A percentile compares a stretch with the other conserved stretches of the same genome.
Conservation (phyloP, 1,140 invertebrate genomes). For the Hermetia illucens region DNA sequence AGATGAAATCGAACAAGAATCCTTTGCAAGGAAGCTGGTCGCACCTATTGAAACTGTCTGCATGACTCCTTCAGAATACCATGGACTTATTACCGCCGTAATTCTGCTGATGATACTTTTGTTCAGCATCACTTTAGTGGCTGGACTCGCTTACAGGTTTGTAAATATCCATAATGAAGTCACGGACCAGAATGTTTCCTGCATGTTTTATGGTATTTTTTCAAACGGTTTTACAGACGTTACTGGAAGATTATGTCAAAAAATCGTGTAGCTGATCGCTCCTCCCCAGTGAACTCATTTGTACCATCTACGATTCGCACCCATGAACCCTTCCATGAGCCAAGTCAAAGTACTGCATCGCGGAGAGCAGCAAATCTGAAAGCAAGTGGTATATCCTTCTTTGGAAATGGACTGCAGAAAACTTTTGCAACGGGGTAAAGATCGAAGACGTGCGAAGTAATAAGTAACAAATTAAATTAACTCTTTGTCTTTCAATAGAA, state of each 20-base stretch:
- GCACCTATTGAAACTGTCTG: slow-evolving; percentile 50
- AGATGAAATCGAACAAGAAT: slow-evolving; percentile 52
- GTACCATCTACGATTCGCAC: slow-evolving; percentile 27
- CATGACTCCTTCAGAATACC: slow-evolving; percentile 58
- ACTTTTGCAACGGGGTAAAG: slow-evolving; percentile 41
- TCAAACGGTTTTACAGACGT: slow-evolving; percentile 29
- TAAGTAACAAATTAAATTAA: slow-evolving; percentile 3
- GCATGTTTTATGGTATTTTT: too few species aligned
- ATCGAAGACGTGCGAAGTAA: slow-evolving; percentile 18
- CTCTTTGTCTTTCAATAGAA: slow-evolving; percentile 12
- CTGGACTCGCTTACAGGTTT: slow-evolving; percentile 53
- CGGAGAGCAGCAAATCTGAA: slow-evolving; percentile 7
- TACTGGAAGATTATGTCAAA: slow-evolving; percentile 56
- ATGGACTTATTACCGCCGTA: slow-evolving; percentile 55
- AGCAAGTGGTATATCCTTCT: slow-evolving; percentile 32
- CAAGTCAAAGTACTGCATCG: slow-evolving; percentile 17
- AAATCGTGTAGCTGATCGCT: slow-evolving; percentile 42
- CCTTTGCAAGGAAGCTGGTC: slow-evolving; percentile 38
- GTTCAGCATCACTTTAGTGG: slow-evolving; percentile 44
- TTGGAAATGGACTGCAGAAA: slow-evolving; percentile 41
- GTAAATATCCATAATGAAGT: too few species aligned
- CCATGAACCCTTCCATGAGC: slow-evolving; percentile 27
- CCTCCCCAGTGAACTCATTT: slow-evolving; percentile 26
- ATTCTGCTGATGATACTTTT: slow-evolving; percentile 53
- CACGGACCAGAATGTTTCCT: too few species aligned